Conservation (phyloP, 2,113 vertebrate genomes). For the Eulemur rufifrons region DNA sequence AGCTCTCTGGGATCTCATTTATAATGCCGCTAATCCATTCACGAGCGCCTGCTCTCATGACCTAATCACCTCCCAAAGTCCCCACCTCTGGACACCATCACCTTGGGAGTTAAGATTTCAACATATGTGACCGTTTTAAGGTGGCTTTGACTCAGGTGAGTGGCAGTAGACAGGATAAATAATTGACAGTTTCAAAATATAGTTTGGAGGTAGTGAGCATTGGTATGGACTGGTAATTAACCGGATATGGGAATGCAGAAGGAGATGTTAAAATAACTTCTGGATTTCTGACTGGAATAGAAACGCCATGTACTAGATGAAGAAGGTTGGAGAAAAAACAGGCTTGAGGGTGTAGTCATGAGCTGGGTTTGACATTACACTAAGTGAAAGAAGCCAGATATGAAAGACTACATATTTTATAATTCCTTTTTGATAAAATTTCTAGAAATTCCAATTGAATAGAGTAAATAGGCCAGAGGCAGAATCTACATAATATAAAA, state of each 20-base stretch:
- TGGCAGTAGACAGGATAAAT: not conserved
- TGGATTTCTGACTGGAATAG: not conserved
- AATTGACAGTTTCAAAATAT: not conserved
- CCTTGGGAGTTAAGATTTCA: not conserved
- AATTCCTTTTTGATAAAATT: not conserved
- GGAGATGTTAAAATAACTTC: conserved; percentile 1
- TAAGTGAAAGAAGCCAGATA: conserved; percentile 15
- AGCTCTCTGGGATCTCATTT: not conserved
- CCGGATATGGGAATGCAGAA: not conserved
- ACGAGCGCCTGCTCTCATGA: too few species aligned
- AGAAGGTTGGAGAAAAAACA: not conserved
- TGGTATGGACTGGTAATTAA: not conserved
- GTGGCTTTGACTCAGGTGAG: not conserved
- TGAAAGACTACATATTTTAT: not conserved
- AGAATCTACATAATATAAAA: not conserved
- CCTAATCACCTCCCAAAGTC: not conserved
- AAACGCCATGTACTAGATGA: not conserved
- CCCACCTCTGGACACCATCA: not conserved
- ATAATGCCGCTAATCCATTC: not conserved
- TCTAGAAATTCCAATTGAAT: not conserved
- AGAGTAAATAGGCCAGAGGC: too few species aligned
- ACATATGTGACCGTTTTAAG: not conserved
- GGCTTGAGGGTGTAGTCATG: not conserved
- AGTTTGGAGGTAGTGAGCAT: not conserved
- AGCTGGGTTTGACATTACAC: not conserved